phyloP scores from a whole-genome alignment of 2,113 vertebrate genomes.

The Chaenocephalus aceratus region DNA sequence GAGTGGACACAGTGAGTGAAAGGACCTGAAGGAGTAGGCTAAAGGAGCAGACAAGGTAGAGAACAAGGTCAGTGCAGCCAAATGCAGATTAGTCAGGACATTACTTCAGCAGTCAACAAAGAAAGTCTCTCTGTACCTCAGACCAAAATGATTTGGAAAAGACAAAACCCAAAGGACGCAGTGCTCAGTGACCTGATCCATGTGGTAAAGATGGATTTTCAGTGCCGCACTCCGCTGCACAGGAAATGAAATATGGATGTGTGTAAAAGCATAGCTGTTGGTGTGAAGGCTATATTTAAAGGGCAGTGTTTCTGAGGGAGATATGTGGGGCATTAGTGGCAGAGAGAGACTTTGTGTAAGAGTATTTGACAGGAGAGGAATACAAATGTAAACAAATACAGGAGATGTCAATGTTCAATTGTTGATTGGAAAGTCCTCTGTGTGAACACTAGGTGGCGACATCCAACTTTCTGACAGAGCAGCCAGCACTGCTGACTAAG shows the following conservation, averaged over 20 bases:
- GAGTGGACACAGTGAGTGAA: neutral
- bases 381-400: neutral
- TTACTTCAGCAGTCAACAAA: constrained; percentile 32
- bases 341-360: neutral
- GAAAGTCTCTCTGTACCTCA: neutral
- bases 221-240: constrained; percentile 7
- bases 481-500: constrained; percentile 74
- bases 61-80: constrained; percentile 25
- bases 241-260: constrained; percentile 48
- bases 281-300: constrained; percentile 23
- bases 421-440: constrained; percentile 25
- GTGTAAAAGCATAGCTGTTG: constrained; percentile 14
- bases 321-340: neutral
- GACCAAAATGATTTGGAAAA: constrained; percentile 15
- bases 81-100: constrained; percentile 31
- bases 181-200: constrained; percentile 19
- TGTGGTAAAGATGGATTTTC: constrained; percentile 37
- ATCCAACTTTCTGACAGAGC: constrained; percentile 48
- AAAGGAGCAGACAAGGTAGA: constrained; percentile 26
- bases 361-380: constrained; percentile 1
- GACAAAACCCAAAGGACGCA: neutral
- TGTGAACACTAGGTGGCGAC: constrained; percentile 74
- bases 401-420: constrained; percentile 34
- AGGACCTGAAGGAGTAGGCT: constrained; percentile 1
- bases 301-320: constrained; percentile 13